Conservation (phyloP, 2,113 vertebrate genomes). For the Malaclemys terrapin region DNA sequence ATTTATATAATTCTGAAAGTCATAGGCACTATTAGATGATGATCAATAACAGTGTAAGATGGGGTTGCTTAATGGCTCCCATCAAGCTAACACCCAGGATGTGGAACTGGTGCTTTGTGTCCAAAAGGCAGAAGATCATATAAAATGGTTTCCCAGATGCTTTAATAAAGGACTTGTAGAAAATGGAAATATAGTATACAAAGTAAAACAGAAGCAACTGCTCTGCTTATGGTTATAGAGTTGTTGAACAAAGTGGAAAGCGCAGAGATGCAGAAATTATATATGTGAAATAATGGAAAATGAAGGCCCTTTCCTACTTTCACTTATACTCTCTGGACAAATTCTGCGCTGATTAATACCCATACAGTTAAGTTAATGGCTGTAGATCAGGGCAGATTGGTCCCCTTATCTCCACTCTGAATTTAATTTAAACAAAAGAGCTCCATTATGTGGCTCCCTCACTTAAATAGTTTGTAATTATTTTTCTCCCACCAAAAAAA, state of each 20-base stretch:
- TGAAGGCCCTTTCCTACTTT: not conserved
- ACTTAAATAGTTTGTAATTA: constrained; percentile 52
- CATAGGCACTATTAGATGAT: constrained; percentile 45
- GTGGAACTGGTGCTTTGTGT: not conserved
- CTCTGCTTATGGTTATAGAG: constrained; percentile 32
- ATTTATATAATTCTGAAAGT: constrained; percentile 64
- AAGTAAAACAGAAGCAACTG: constrained; percentile 25
- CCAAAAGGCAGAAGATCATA: constrained; percentile 16
- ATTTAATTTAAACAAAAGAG: constrained; percentile 39
- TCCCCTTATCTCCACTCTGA: not conserved
- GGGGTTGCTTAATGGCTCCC: constrained; percentile 23
- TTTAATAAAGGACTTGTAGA: constrained; percentile 44
- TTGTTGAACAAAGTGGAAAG: not conserved
- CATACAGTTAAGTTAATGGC: not conserved
- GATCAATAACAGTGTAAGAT: constrained; percentile 58
- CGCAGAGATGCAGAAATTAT: not conserved
- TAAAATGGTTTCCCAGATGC: constrained; percentile 40
- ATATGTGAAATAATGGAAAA: not conserved
- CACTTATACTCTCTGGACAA: not conserved
- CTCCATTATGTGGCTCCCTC: constrained; percentile 11
- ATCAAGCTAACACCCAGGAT: constrained; percentile 32
- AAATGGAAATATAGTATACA: constrained; percentile 28
- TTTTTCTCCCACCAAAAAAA: constrained; percentile 1
- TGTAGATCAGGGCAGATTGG: not conserved
- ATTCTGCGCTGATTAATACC: not conserved